Evolutionary conservation across 1,140 invertebrate genomes (phyloP), one percentile per base, ranked within the genome.

Genomic region (Trigoniulus corallinus): DNA sequence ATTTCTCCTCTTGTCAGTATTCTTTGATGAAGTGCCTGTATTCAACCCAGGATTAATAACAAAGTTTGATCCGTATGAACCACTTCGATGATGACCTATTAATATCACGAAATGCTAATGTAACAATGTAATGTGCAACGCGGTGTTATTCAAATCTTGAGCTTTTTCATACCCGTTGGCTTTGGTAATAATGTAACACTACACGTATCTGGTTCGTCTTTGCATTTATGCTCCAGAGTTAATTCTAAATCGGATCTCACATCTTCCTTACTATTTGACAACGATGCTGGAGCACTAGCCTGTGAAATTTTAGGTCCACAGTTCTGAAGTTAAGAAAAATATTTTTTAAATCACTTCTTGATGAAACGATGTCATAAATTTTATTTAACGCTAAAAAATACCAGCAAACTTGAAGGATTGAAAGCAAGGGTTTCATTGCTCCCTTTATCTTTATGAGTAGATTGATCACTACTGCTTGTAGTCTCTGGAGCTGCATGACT

Each of bases 221-320:
- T 7, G 7, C 15, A 7, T 34, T 34, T 15, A 34, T 15, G 7
- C 15, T 34, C 29, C 15, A 34, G 29, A 34, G 29, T 34, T 34
- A 7, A 7, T 34, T 34, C 29, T 7, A 7, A 7, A 7, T 34
- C 7, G 15, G 15, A 7, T 34, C 29, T 57, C 29, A 64, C 48
- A 59, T 60, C 64, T 26, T 64, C 62, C 4, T 61, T 53, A 54
- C 62, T 62, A 23, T 59, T 61, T 50, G 61, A 64, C 20, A 67
- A 39, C 1, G 66, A 63, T 12, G 63, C 58, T 45, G 62, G 60
- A 47, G 63, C 61, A 60, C 64, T 66, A 53, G 58, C 61, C 42
- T 61, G 15, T 52, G 52, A 46, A 48, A 47, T 44, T 39, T 48
- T 27, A 34, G 29, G 15, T 7, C 29, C 15, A 7, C 7, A 15